phyloP scores from a whole-genome alignment of 1,140 invertebrate species.

The Caenorhabditis inopinata region DNA sequence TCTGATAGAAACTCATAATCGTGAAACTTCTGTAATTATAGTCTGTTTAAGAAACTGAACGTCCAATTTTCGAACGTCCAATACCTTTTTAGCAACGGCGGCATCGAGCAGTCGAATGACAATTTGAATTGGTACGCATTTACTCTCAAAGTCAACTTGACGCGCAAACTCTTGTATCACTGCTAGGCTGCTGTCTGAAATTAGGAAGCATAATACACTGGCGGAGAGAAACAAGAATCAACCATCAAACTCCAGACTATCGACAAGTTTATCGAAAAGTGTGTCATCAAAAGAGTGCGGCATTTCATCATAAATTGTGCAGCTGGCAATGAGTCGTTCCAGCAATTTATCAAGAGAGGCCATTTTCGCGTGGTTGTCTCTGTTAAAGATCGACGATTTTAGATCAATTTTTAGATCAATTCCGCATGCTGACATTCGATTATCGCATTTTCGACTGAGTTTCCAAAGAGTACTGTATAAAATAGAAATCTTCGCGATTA shows the following conservation, averaged over 20 bases:
- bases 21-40: not conserved
- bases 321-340: not conserved
- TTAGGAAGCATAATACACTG: no score
- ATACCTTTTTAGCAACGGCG: not conserved
- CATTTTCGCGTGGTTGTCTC: no score
- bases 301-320: conserved; percentile 33
- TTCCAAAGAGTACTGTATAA: no score
- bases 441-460: no score
- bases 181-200: not conserved
- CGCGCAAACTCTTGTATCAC: not conserved
- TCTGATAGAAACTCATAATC: not conserved
- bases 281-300: conserved; percentile 45
- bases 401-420: no score
- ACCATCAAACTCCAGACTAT: conserved; percentile 29
- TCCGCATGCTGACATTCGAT: no score
- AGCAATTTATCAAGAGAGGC: not conserved
- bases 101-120: not conserved
- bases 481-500: not conserved
- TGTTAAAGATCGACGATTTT: no score
- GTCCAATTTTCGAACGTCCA: no score
- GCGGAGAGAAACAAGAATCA: not conserved
- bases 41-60: no score
- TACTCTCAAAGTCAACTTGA: not conserved
- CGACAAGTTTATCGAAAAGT: conserved; percentile 40
- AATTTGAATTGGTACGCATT: conserved; percentile 13